A percentile compares a stretch with the other conserved stretches of the same genome.
Conservation (phyloP, 2,888 invertebrate species). For the Aporophyla nigra region DNA sequence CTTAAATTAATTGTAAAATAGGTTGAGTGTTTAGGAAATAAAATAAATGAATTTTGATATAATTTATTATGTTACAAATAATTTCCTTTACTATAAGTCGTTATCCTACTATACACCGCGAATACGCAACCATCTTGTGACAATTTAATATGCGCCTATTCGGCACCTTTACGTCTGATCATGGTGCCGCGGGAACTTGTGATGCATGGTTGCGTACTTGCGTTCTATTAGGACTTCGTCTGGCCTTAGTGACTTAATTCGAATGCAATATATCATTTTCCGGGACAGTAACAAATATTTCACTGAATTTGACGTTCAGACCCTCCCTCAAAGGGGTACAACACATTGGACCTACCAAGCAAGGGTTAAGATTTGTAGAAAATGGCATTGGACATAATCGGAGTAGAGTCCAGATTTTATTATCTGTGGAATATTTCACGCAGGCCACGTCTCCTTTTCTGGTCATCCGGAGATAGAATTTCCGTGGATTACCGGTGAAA, state of each 20-base stretch:
- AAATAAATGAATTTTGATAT: not conserved
- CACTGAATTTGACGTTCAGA: constrained; percentile 77
- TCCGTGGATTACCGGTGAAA: constrained; percentile 79
- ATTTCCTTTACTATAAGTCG: not conserved
- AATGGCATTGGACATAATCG: constrained; percentile 77
- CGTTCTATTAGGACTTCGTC: not conserved
- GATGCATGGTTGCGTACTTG: not conserved
- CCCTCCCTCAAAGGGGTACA: constrained; percentile 81
- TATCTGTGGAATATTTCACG: constrained; percentile 83
- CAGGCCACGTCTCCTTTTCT: constrained; percentile 76
- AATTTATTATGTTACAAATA: not conserved
- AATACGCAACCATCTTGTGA: not conserved
- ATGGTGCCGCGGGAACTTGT: not conserved
- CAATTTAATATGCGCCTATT: not conserved
- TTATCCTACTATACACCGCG: not conserved
- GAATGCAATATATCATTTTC: constrained; percentile 81
- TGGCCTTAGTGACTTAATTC: constrained; percentile 66
- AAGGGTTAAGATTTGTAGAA: constrained; percentile 63
- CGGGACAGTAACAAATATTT: constrained; percentile 72
- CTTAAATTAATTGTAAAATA: too few species aligned
- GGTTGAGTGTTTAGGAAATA: too few species aligned
- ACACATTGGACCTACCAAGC: constrained; percentile 80
- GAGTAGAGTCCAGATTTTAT: constrained; percentile 76
- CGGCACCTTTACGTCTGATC: not conserved
- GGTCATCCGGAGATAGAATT: constrained; percentile 82